Base-by-base conservation (phyloP, 2,797 vertebrate genomes). In the Acanthopagrus latus region DNA sequence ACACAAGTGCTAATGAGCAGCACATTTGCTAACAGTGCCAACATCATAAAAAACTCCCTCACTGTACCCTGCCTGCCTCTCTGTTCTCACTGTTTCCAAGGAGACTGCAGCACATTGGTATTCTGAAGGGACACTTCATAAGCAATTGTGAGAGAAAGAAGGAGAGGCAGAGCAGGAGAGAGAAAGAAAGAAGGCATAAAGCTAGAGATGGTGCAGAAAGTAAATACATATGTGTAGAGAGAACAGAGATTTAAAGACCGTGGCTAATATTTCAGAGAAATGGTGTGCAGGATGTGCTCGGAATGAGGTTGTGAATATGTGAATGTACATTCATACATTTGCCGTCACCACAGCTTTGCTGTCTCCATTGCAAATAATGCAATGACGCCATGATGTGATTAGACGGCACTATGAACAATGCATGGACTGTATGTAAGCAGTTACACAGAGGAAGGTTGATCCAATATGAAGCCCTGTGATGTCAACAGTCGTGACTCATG, bases 91-190 rank as follows among this genome's bases (percentile, higher is more conserved):
- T 66, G 93, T 95, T 94, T 92, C 94, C 94, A 95, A 93, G 95
- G 94, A 93, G 90, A 95, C 93, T 72, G 89, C 80, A 88, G 87
- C 90, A 86, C 91, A 93, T 93, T 92, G 88, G 79, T 88, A 94
- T 94, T 93, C 92, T 86, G 86, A 91, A 79, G 90, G 87, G 90
- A 91, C 91, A 85, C 86, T 84, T 90, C 85, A 91, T 78, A 59
- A 86, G 90, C 88, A 86, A 90, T 88, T 80, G 93, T 66, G 86
- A 84, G 68, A 82, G 75, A 64, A 78, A 72, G 71, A 76, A 41
- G 81, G 76, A 43, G 55, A 71, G 55, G 16, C 33, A 74, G 27
- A 65, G 52, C 7, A 5, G 13, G 23, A 13, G 52, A 55, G 27
- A 63, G 54, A 13, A 33, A 55, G 62, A 59, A 27, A 65, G 78